Conservation (phyloP, 2,797 vertebrate species). For the Channallabes apus region DNA sequence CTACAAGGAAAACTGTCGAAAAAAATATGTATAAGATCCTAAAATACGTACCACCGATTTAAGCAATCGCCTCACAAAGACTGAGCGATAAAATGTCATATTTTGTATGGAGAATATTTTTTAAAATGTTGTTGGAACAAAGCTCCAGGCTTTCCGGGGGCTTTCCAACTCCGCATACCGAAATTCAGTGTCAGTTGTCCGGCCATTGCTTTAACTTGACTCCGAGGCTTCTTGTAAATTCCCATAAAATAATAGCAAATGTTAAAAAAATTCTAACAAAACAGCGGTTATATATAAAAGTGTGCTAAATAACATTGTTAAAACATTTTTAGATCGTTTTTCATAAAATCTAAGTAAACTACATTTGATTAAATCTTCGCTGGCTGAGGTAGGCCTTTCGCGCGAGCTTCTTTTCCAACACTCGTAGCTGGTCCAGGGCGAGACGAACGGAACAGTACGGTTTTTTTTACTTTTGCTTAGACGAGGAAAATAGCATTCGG, state of each 20-base stretch:
- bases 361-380: conserved; percentile 48
- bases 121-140: conserved; percentile 5
- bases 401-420: conserved; percentile 79
- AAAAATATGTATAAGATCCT: background rate
- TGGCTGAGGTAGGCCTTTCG: conserved; percentile 70
- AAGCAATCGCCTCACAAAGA: background rate
- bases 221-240: conserved; percentile 71
- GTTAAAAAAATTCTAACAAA: background rate
- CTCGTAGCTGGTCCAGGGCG: conserved; percentile 78
- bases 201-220: conserved; percentile 61
- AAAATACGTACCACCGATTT: background rate
- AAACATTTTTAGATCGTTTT: conserved; percentile 46
- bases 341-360: conserved; percentile 52
- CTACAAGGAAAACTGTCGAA: background rate
- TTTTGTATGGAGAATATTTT: background rate
- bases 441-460: conserved; percentile 73
- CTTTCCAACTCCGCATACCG: conserved; percentile 68
- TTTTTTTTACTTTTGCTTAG: conserved; percentile 82
- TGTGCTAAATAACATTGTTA: conserved; percentile 43
- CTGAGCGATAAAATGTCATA: background rate
- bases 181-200: conserved; percentile 51
- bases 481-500: conserved; percentile 74
- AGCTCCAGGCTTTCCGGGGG: conserved; percentile 68
- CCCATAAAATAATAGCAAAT: conserved; percentile 66
- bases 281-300: conserved; percentile 26